These are phyloP conservation scores for Urocynchramus pylzowi DNA, from an alignment of 2,113 vertebrate species.

Conservation along the genomic window DNA sequence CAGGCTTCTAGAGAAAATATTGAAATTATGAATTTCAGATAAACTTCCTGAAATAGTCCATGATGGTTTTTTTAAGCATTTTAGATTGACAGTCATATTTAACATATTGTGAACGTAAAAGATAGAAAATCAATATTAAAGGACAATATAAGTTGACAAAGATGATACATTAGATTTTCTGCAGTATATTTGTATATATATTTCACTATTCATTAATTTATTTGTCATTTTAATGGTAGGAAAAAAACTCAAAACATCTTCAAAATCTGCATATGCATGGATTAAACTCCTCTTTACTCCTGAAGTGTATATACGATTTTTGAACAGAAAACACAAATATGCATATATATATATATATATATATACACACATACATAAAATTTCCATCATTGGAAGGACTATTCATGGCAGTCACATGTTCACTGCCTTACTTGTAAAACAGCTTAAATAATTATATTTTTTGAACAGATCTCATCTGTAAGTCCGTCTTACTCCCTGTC, in stretches of 20 bases:
- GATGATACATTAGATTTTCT: background rate
- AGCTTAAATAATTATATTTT: background rate
- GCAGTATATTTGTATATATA: background rate
- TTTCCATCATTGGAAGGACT: background rate
- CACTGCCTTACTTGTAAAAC: background rate
- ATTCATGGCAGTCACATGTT: background rate
- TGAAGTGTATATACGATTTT: background rate
- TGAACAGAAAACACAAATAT: background rate
- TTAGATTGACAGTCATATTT: background rate
- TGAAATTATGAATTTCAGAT: background rate
- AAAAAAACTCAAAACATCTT: background rate
- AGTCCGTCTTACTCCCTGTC: background rate
- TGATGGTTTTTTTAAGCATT: background rate
- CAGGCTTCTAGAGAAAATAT: background rate
- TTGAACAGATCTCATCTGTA: background rate
- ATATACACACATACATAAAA: background rate
- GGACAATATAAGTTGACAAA: background rate
- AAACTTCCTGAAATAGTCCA: background rate
- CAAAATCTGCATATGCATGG: background rate
- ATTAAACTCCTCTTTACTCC: background rate
- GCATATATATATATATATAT: background rate
- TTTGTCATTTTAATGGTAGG: background rate
- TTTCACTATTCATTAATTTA: background rate
- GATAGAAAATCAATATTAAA: background rate
- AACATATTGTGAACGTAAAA: background rate